Base-by-base conservation (phyloP, 2,113 vertebrate species). In the Boleophthalmus pectinirostris region DNA sequence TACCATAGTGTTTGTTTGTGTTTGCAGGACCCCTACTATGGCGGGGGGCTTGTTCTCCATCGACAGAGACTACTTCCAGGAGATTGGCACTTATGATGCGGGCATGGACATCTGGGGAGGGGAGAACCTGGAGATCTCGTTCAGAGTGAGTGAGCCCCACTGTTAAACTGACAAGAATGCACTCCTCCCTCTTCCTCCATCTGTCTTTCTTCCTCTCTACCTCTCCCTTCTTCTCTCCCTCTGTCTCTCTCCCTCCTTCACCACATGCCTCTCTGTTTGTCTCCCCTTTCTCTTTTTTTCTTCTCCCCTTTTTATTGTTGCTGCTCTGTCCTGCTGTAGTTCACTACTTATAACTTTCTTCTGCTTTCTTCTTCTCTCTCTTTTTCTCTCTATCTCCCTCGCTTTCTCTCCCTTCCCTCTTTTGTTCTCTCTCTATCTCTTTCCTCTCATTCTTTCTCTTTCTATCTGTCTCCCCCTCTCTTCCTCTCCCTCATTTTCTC, bases 81-180 rank as follows among this genome's bases (percentile, higher is more conserved):
- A 98, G 92, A 99, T 99, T 74, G 98, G 98, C 89, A 98, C 97
- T 0, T 99, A 99, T 54, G 98, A 99, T 89, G 96, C 97, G 86
- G 98, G 98, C 92, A 99, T 99, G 98, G 97, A 99, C 94, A 99
- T 99, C 90, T 99, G 98, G 98, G 98, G 97, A 77, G 98, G 98
- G 89, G 98, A 99, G 91, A 99, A 99, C 91, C 92, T 99, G 87
- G 98, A 99, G 92, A 99, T 99, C 89, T 99, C 98, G 76, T 99
- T 99, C 88, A 95, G 98, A 94, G 98, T 99, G 77, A 90, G 90
- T 84, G 66, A 77, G 69, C 85, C 29, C 66, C 69, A 1, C 69
- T 21, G 74, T 67, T 73, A 67, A 58, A 7, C 29, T 53, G 66
- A 78, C 68, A 69, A 78, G 72, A 83, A 79, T 20, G 7, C 60